These are phyloP conservation scores for Oceanites oceanicus DNA, from an alignment of 2,113 vertebrate species.

Conservation along the genomic window DNA sequence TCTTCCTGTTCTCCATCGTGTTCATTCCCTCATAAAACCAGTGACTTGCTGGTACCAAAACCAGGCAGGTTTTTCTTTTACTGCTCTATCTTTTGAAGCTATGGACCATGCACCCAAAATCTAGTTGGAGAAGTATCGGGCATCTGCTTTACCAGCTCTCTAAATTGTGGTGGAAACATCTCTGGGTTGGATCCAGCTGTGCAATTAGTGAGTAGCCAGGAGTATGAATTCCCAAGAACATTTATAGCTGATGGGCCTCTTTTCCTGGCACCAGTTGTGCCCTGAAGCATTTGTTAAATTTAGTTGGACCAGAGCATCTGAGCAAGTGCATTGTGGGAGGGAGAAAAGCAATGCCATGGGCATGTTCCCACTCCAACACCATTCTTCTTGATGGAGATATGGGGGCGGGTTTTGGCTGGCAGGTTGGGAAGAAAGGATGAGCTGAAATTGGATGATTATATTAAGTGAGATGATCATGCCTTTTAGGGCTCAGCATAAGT, in stretches of 20 bases:
- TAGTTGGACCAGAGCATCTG: neutral
- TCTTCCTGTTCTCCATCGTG: neutral
- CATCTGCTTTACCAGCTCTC: neutral
- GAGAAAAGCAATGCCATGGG: neutral
- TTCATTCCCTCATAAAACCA: neutral
- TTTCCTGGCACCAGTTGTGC: neutral
- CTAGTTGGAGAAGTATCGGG: neutral
- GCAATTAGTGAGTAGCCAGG: constrained; percentile 33
- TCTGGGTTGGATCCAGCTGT: constrained; percentile 30
- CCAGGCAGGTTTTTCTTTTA: neutral
- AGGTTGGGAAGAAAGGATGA: neutral
- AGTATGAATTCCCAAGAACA: constrained; percentile 30
- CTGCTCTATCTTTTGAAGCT: neutral
- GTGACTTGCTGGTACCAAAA: neutral
- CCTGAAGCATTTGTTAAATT: constrained; percentile 47
- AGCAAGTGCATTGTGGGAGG: neutral
- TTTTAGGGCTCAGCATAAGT: neutral
- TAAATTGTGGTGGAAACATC: neutral
- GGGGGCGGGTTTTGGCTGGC: neutral
- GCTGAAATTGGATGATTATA: neutral
- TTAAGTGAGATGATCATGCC: neutral
- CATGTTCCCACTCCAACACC: neutral
- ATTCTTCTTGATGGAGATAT: neutral
- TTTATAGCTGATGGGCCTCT: constrained; percentile 7
- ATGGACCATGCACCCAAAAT: neutral